phyloP scores from a whole-genome alignment of 2,888 invertebrate genomes.

The Sesamia inferens region DNA sequence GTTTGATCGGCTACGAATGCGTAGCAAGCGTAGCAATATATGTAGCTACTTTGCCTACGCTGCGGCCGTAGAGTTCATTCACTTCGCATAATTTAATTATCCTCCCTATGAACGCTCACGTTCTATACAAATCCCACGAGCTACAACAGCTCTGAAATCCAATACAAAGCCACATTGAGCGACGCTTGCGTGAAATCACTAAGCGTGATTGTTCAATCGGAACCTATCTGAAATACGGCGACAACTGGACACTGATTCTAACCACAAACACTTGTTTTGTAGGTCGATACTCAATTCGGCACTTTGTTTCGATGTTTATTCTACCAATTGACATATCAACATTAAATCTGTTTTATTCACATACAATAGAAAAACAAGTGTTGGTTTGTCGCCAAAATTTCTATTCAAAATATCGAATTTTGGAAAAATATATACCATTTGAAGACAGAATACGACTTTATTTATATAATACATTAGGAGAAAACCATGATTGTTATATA shows the following conservation, averaged over 20 bases:
- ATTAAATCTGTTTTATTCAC: too few species aligned
- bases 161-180: conserved; percentile 20
- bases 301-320: conserved; percentile 14
- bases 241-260: conserved; percentile 8
- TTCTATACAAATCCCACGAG: background rate
- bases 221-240: conserved; percentile 18
- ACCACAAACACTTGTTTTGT: conserved; percentile 45
- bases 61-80: conserved; percentile 23
- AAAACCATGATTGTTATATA: background rate
- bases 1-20: conserved; percentile 24
- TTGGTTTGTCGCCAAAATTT: background rate
- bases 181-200: conserved; percentile 34
- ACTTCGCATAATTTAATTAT: background rate
- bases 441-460: background rate
- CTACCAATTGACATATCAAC: background rate
- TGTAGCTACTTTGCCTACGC: conserved; percentile 19
- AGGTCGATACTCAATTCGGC: conserved; percentile 20
- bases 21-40: conserved; percentile 3
- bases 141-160: background rate
- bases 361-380: background rate
- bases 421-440: too few species aligned
- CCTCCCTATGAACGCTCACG: too few species aligned
- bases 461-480: background rate
- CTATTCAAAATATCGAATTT: background rate
- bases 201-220: conserved; percentile 26